Evolutionary conservation across 2,113 vertebrate species (phyloP).

Genomic region (Agelaius tricolor): DNA sequence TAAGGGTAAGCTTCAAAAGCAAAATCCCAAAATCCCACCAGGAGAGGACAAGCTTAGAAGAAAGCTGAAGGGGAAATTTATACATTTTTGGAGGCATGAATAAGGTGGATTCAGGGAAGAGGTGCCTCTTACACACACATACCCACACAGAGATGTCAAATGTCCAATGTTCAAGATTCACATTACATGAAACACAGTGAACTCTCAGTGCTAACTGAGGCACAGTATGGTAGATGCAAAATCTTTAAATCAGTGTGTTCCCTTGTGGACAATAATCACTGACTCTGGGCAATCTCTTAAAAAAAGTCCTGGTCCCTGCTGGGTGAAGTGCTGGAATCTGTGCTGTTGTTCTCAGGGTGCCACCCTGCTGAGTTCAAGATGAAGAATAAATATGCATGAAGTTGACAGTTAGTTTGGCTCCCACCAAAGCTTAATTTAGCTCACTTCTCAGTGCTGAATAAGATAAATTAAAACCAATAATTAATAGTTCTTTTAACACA

Average conservation of each 20-base stretch:
- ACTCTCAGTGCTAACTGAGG: background rate
- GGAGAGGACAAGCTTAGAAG: background rate
- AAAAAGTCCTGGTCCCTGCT: background rate
- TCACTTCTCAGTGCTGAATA: background rate
- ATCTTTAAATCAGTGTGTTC: background rate
- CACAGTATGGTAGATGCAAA: background rate
- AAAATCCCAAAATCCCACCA: background rate
- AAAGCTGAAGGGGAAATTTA: background rate
- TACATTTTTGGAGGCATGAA: background rate
- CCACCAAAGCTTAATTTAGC: slow-evolving; percentile 42
- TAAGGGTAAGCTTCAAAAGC: background rate
- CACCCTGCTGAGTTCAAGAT: background rate
- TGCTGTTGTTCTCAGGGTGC: background rate
- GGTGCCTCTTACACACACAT: background rate
- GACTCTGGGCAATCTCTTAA: background rate
- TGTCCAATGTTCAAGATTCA: background rate
- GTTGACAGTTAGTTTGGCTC: background rate
- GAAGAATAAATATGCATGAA: slow-evolving; percentile 32
- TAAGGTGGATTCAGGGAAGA: background rate
- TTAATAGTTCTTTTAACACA: slow-evolving; percentile 15
- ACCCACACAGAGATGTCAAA: background rate
- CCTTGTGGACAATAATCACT: background rate
- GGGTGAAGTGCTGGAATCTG: background rate
- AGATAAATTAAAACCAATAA: slow-evolving; percentile 30
- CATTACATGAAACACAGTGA: background rate